Percentiles rank a stretch among this genome's conserved stretches.
Evolutionary conservation across 2,888 invertebrate genomes (phyloP).

Genomic region (Microctonus hyperodae): DNA sequence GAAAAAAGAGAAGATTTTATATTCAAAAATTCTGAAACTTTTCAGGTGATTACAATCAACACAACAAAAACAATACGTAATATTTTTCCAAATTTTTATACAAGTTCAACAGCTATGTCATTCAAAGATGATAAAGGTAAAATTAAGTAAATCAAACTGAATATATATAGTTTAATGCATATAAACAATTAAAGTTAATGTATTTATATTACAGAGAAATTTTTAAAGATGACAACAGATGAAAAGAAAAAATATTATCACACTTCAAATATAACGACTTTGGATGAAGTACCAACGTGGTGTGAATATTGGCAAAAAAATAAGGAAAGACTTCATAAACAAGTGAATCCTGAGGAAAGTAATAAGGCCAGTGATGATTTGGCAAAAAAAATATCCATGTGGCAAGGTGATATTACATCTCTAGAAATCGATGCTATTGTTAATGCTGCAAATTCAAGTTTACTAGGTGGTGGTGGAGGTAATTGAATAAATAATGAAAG

Average conservation of each 20-base stretch:
- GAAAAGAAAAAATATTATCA: conserved; percentile 68
- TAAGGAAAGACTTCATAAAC: conserved; percentile 52
- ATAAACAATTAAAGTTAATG: not conserved
- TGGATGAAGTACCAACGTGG: conserved; percentile 69
- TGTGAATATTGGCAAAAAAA: conserved; percentile 62
- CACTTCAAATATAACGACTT: conserved; percentile 57
- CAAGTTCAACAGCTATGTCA: conserved; percentile 40
- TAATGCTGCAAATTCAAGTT: conserved; percentile 83
- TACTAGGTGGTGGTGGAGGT: conserved; percentile 84
- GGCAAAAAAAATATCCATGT: conserved; percentile 72
- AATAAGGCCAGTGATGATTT: conserved; percentile 55
- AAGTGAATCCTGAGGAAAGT: conserved; percentile 34
- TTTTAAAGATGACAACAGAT: conserved; percentile 64
- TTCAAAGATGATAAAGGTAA: conserved; percentile 52
- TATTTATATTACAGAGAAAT: conserved; percentile 59
- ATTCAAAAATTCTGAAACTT: not conserved
- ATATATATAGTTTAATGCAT: not conserved
- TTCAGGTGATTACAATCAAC: not conserved
- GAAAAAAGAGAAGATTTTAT: not conserved
- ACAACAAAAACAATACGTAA: not conserved
- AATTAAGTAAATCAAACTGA: conserved; percentile 24
- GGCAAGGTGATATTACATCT: conserved; percentile 82
- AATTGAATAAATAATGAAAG: conserved; percentile 28
- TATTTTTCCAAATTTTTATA: not conserved
- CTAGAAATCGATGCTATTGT: conserved; percentile 88